Conservation (phyloP, 2,888 invertebrate genomes). For the Fabriciana adippe region DNA sequence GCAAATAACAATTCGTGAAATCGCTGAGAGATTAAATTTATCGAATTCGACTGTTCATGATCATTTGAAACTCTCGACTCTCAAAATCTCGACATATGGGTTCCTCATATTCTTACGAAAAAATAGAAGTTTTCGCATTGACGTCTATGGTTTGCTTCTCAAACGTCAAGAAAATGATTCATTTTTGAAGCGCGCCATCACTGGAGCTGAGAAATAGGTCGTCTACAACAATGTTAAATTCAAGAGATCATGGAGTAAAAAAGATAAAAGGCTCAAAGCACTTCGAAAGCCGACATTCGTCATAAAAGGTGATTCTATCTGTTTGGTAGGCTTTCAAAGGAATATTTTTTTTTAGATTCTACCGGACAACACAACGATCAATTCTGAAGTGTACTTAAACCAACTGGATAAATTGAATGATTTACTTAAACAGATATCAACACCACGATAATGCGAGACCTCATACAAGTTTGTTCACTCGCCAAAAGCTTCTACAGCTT, state of each 20-base stretch:
- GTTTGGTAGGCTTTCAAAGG: slow-evolving; percentile 20
- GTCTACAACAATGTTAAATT: too few relatives aligned
- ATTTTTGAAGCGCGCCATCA: slow-evolving; percentile 20
- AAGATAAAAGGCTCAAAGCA: too few relatives aligned
- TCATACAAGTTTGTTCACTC: neutral
- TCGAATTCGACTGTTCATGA: too few relatives aligned
- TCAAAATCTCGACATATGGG: too few relatives aligned
- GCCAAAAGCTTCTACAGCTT: slow-evolving; percentile 14
- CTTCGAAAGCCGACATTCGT: slow-evolving; percentile 4
- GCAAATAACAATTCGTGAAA: neutral
- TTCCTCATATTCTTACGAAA: neutral
- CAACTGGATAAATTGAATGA: slow-evolving; percentile 6
- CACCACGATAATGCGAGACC: neutral
- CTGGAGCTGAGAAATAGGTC: slow-evolving; percentile 7
- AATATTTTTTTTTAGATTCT: slow-evolving; percentile 12
- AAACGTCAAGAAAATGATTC: slow-evolving; percentile 16
- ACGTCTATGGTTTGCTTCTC: slow-evolving; percentile 13
- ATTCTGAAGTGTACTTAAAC: neutral
- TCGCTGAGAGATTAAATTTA: too few relatives aligned
- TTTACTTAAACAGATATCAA: neutral
- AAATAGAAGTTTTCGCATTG: slow-evolving; percentile 13
- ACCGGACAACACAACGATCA: slow-evolving; percentile 1
- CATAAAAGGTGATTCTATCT: slow-evolving; percentile 8
- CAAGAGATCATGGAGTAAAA: too few relatives aligned
- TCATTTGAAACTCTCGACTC: too few relatives aligned